Percentiles rank a stretch among this genome's conserved stretches.
These are phyloP conservation scores for Gonatopus flavifemur DNA, from an alignment of 1,140 invertebrate genomes.

Conservation along the genomic window DNA sequence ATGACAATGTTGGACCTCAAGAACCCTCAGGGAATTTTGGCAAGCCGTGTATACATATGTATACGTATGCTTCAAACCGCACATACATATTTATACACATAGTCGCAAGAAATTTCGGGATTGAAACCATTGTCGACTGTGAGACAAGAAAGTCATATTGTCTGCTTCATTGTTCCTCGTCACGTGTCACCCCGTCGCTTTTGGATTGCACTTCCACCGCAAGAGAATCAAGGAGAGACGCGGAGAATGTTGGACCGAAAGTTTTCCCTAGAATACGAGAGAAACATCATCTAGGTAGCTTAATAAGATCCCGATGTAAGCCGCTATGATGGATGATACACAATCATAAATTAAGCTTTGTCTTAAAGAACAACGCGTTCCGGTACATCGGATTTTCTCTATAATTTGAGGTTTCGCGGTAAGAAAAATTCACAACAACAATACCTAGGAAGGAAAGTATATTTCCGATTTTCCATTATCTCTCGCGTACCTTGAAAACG, in stretches of 20 bases:
- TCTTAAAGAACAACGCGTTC: background rate
- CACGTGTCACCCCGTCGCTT: slow-evolving; percentile 15
- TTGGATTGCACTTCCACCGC: slow-evolving; percentile 2
- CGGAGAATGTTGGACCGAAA: background rate
- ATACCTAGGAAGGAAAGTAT: too few species aligned
- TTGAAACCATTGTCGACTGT: slow-evolving; percentile 21
- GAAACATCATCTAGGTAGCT: background rate
- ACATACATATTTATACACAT: too few species aligned
- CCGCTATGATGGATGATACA: slow-evolving; percentile 19
- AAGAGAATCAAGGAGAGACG: background rate
- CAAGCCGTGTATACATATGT: too few species aligned
- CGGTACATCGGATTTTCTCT: too few species aligned
- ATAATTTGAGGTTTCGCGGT: too few species aligned
- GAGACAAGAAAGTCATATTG: too few species aligned
- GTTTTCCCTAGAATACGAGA: slow-evolving; percentile 1
- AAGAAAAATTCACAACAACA: too few species aligned
- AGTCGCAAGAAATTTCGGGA: slow-evolving; percentile 17
- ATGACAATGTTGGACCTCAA: too few species aligned
- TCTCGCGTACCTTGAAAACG: too few species aligned
- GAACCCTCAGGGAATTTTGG: slow-evolving; percentile 23
- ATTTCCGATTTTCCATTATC: too few species aligned
- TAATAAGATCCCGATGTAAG: too few species aligned
- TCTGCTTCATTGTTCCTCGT: slow-evolving; percentile 26
- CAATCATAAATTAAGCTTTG: slow-evolving; percentile 19
- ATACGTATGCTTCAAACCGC: too few species aligned